Percentiles rank a stretch among this genome's conserved stretches.
phyloP scores from a whole-genome alignment of 2,797 vertebrate genomes.

The Peromyscus melanophrys region DNA sequence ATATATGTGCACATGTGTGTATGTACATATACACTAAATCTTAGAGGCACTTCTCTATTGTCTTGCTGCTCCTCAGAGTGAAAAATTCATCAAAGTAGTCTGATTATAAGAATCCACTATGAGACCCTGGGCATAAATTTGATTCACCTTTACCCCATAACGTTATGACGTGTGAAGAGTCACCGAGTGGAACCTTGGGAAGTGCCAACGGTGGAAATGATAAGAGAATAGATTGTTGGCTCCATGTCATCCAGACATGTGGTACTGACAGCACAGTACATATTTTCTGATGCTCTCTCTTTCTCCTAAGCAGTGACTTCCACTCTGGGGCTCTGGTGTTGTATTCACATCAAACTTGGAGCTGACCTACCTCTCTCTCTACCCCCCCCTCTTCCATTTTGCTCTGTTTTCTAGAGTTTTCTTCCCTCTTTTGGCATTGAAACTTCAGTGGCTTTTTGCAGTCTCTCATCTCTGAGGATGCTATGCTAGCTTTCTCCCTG shows the following conservation, averaged over 20 bases:
- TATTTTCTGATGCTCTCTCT: no score
- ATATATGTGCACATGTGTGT: not conserved
- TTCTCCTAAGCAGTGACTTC: no score
- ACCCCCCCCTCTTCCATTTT: not conserved
- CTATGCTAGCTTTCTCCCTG: not conserved
- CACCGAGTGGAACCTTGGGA: not conserved
- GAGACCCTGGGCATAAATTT: accelerated
- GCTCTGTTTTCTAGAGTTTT: not conserved
- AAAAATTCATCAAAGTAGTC: not conserved
- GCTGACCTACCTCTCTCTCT: not conserved
- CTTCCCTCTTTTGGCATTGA: not conserved
- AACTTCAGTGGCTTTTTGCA: not conserved
- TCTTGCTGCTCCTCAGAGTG: not conserved
- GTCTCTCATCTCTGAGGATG: not conserved
- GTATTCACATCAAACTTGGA: not conserved
- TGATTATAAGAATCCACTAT: not conserved
- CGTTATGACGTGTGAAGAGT: not conserved
- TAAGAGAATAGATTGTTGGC: not conserved
- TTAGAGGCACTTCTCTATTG: not conserved
- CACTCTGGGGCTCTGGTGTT: not conserved
- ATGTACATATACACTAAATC: not conserved
- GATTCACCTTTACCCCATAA: not conserved
- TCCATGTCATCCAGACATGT: no score
- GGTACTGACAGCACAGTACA: no score
- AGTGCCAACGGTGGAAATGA: not conserved